phyloP scores from a whole-genome alignment of 1,140 invertebrate species.

The Papilio glaucus region DNA sequence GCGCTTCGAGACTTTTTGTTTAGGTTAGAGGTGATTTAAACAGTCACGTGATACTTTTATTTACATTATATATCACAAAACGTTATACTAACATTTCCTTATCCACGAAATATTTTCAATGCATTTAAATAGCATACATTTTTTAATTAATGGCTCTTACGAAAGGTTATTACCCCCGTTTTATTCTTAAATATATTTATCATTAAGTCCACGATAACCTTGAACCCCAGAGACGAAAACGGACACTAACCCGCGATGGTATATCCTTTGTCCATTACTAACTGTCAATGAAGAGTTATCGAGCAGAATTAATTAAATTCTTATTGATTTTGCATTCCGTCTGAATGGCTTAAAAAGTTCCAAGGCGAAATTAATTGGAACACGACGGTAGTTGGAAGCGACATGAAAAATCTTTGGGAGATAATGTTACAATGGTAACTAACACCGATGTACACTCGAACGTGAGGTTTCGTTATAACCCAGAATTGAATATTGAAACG shows the following conservation, averaged over 20 bases:
- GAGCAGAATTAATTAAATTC: slow-evolving; percentile 40
- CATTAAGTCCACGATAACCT: slow-evolving; percentile 8
- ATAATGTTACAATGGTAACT: slow-evolving; percentile 10
- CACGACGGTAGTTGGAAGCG: not conserved
- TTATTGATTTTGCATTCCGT: slow-evolving; percentile 44
- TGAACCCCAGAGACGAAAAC: not conserved
- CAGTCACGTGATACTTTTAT: not conserved
- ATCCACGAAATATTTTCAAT: not conserved
- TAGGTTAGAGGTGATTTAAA: slow-evolving; percentile 17
- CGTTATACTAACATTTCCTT: slow-evolving; percentile 6
- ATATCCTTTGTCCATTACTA: not conserved
- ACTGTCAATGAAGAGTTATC: not conserved
- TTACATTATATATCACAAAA: slow-evolving; percentile 15
- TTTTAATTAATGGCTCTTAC: not conserved
- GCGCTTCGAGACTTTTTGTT: slow-evolving; percentile 1
- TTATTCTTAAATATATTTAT: not conserved
- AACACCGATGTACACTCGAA: slow-evolving; percentile 6
- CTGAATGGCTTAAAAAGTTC: slow-evolving; percentile 44
- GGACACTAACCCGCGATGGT: slow-evolving; percentile 1
- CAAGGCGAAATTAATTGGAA: slow-evolving; percentile 24
- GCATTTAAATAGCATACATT: not conserved
- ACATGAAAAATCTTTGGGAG: slow-evolving; percentile 3
- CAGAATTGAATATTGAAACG: slow-evolving; percentile 26
- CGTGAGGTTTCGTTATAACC: slow-evolving; percentile 15
- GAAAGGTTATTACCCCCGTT: not conserved